Conservation (phyloP, 2,797 vertebrate genomes). For the Picus viridis region DNA sequence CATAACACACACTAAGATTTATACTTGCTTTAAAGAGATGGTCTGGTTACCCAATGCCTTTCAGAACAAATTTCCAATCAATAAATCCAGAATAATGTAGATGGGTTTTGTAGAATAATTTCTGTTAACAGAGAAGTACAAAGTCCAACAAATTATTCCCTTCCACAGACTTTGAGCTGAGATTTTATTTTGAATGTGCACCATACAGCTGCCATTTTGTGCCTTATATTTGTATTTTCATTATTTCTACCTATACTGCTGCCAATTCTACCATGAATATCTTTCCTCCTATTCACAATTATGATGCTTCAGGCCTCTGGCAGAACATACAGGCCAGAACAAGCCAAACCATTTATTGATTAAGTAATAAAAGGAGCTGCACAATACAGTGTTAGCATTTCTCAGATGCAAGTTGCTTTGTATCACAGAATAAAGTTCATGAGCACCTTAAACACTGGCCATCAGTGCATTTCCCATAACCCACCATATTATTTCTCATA, state of each 20-base stretch:
- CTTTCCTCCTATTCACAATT: not conserved
- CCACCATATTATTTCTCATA: not conserved
- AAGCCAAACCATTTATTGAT: not conserved
- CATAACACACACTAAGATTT: not conserved
- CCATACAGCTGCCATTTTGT: not conserved
- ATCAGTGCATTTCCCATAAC: not conserved
- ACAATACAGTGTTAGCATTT: not conserved
- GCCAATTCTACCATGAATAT: not conserved
- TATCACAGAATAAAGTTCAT: not conserved
- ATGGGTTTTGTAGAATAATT: not conserved
- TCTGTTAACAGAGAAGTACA: not conserved
- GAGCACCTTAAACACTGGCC: not conserved
- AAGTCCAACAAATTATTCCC: not conserved
- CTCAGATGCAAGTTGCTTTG: not conserved
- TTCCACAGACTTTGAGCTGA: not conserved
- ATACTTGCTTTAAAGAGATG: not conserved
- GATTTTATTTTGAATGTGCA: not conserved
- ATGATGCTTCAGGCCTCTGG: fast-evolving
- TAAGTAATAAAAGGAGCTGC: not conserved
- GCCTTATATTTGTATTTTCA: not conserved
- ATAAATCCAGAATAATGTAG: not conserved
- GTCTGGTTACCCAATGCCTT: not conserved
- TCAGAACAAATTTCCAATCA: not conserved
- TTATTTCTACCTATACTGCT: not conserved
- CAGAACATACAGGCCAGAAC: not conserved